Conservation (phyloP, 2,888 invertebrate genomes). For the Mesodorylaimus sp. region DNA sequence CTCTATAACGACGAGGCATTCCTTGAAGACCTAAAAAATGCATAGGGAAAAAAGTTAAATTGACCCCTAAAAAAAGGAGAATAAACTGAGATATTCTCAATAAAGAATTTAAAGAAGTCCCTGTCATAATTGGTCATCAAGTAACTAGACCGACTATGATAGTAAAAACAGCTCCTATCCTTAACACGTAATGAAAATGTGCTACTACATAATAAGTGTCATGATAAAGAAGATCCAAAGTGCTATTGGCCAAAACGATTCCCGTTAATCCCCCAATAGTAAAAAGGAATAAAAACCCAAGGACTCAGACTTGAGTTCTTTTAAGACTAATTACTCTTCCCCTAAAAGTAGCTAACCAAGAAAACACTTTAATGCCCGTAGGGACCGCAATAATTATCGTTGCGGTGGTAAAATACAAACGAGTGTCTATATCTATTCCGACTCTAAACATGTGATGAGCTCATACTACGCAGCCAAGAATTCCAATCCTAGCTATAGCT, state of each 20-base stretch:
- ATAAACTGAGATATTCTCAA: slow-evolving; percentile 50
- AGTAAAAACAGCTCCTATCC: slow-evolving; percentile 58
- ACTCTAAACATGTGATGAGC: slow-evolving; percentile 69
- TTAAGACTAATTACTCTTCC: slow-evolving; percentile 43
- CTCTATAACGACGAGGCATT: slow-evolving; percentile 56
- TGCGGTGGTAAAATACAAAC: slow-evolving; percentile 62
- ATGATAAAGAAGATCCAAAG: slow-evolving; percentile 55
- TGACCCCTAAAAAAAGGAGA: slow-evolving; percentile 54
- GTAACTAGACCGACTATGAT: slow-evolving; percentile 54
- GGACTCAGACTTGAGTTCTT: slow-evolving; percentile 45
- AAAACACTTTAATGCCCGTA: slow-evolving; percentile 64
- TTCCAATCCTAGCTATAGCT: slow-evolving; percentile 61
- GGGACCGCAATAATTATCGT: slow-evolving; percentile 71
- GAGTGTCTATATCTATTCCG: slow-evolving; percentile 61
- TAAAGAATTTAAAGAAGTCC: slow-evolving; percentile 42
- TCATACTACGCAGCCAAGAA: slow-evolving; percentile 64
- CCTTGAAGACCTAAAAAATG: slow-evolving; percentile 52
- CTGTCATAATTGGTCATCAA: slow-evolving; percentile 51
- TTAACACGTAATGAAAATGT: slow-evolving; percentile 61
- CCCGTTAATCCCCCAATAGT: slow-evolving; percentile 47
- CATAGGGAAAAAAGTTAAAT: slow-evolving; percentile 60
- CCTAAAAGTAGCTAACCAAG: slow-evolving; percentile 51
- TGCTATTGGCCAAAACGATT: slow-evolving; percentile 49
- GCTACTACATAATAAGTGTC: slow-evolving; percentile 69
- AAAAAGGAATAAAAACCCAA: slow-evolving; percentile 60